Percentiles rank a stretch among this genome's conserved stretches.
Conservation (phyloP, 2,888 invertebrate species). For the Caenorhabditis japonica region DNA sequence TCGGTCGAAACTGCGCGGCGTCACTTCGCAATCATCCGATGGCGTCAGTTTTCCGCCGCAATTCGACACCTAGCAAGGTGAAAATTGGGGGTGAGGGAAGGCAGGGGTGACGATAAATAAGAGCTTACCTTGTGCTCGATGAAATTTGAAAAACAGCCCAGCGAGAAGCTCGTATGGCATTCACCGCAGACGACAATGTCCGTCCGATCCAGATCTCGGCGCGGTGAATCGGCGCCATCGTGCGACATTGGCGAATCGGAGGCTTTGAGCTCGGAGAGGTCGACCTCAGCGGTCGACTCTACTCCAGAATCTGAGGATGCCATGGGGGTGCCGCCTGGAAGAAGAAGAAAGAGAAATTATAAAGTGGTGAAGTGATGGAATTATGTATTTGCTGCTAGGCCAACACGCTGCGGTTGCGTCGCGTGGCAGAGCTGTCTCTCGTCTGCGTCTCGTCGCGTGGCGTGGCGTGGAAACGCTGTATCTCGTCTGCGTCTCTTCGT, state of each 20-base stretch:
- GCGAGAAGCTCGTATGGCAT: slow-evolving; percentile 69
- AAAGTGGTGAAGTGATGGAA: too few relatives aligned
- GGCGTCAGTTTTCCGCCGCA: slow-evolving; percentile 69
- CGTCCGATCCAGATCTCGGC: slow-evolving; percentile 40
- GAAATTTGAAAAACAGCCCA: slow-evolving; percentile 69
- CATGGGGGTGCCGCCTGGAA: slow-evolving; percentile 69
- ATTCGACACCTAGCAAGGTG: slow-evolving; percentile 56
- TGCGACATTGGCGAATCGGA: slow-evolving; percentile 66
- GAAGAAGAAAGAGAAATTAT: background rate
- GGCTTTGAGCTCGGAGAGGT: slow-evolving; percentile 64
- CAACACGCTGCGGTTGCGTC: too few relatives aligned
- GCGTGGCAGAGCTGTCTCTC: too few relatives aligned
- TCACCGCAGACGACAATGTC: slow-evolving; percentile 74
- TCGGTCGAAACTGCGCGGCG: slow-evolving; percentile 57
- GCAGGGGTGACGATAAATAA: slow-evolving; percentile 4
- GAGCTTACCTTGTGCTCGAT: slow-evolving; percentile 74
- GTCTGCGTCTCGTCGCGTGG: too few relatives aligned
- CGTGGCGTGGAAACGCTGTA: too few relatives aligned
- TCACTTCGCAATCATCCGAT: slow-evolving; percentile 62
- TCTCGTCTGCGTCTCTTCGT: background rate
- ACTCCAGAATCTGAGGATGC: slow-evolving; percentile 77
- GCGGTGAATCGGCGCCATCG: slow-evolving; percentile 56
- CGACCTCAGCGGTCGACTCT: slow-evolving; percentile 74
- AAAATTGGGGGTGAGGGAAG: background rate
- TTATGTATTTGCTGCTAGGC: too few relatives aligned